Evolutionary conservation across 92 coral and sea anemone species (phyloP).

Genomic region (Phymanthus crucifer): DNA sequence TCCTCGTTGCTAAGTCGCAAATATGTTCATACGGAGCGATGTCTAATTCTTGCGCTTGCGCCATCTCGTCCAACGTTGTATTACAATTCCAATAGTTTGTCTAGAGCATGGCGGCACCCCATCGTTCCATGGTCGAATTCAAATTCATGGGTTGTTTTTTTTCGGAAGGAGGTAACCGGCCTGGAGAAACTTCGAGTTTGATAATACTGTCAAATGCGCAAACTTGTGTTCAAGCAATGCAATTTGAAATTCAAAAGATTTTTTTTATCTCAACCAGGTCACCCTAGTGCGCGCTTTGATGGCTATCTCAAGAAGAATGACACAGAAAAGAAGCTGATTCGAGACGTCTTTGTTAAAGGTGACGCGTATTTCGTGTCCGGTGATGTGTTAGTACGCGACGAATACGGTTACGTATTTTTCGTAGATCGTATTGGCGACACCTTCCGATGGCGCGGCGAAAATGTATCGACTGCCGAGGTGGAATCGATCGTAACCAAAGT

Average conservation of each 20-base stretch:
- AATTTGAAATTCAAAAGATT: neutral
- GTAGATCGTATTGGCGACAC: constrained; percentile 98
- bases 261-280: constrained; percentile 43
- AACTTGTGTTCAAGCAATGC: neutral
- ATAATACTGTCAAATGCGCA: neutral
- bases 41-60: no score
- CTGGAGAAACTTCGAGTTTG: no score
- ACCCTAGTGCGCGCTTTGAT: constrained; percentile 58
- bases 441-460: constrained; percentile 99
- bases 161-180: no score
- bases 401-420: constrained; percentile 84
- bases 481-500: constrained; percentile 77
- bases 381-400: constrained; percentile 79
- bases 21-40: no score
- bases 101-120: no score
- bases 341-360: constrained; percentile 54
- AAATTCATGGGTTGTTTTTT: no score
- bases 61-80: no score
- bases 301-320: constrained; percentile 82
- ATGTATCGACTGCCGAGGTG: constrained; percentile 95
- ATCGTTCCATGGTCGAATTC: no score
- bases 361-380: constrained; percentile 86
- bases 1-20: no score
- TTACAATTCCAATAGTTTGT: no score
- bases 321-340: constrained; percentile 71